Percentiles rank a stretch among this genome's conserved stretches.
Evolutionary conservation across 2,797 vertebrate species (phyloP).

Genomic region (Microchirus variegatus): DNA sequence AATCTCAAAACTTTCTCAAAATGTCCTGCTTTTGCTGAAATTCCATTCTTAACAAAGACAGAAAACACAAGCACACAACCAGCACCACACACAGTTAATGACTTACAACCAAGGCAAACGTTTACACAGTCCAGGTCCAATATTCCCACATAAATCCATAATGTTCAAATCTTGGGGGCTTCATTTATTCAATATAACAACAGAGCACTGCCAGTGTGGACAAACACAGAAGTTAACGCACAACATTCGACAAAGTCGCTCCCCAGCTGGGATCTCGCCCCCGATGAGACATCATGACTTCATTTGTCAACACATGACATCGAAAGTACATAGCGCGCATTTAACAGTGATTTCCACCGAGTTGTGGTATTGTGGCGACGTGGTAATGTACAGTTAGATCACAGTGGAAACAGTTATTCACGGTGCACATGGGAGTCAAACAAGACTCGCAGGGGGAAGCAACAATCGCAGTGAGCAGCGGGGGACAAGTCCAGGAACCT

Average conservation of each 20-base stretch:
- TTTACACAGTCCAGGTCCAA: constrained; percentile 48
- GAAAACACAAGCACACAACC: background rate
- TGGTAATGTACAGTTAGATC: constrained; percentile 39
- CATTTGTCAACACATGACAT: constrained; percentile 36
- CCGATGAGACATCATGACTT: constrained; percentile 52
- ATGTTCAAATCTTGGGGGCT: constrained; percentile 14
- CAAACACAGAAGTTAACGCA: constrained; percentile 41
- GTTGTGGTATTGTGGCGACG: constrained; percentile 30
- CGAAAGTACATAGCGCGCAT: constrained; percentile 26
- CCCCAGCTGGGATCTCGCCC: constrained; percentile 16
- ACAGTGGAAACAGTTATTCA: constrained; percentile 61
- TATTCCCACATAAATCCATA: constrained; percentile 55
- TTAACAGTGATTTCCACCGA: constrained; percentile 30
- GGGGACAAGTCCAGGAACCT: constrained; percentile 31
- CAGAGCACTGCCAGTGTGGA: constrained; percentile 27
- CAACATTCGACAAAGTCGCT: constrained; percentile 30
- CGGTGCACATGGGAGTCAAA: constrained; percentile 21
- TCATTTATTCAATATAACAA: constrained; percentile 13
- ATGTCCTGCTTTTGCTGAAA: too few species aligned
- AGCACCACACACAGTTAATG: constrained; percentile 18
- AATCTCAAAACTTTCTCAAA: too few species aligned
- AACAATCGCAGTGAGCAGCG: constrained; percentile 14
- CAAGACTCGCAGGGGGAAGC: constrained; percentile 33
- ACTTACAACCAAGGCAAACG: constrained; percentile 24
- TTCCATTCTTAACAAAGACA: background rate